Percentiles rank a stretch among this genome's conserved stretches.
These are phyloP conservation scores for Phrynocephalus versicolor DNA, from an alignment of 2,113 vertebrate species.

Conservation along the genomic window DNA sequence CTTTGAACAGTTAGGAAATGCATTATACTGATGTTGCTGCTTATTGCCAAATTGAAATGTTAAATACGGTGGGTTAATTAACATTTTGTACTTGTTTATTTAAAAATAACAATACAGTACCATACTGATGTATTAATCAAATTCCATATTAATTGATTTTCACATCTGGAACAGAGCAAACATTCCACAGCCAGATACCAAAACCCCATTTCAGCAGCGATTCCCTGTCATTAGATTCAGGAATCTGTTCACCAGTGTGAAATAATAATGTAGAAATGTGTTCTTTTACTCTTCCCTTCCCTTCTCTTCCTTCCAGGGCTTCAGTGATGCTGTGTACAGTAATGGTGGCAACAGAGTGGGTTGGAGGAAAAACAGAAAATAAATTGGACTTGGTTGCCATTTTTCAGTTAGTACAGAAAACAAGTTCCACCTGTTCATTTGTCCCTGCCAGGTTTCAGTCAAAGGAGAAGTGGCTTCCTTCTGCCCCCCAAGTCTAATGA, in stretches of 20 bases:
- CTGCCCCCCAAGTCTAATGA: background rate
- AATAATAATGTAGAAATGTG: background rate
- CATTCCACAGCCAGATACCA: no score
- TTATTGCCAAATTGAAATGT: background rate
- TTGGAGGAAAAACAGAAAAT: background rate
- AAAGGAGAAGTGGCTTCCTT: background rate
- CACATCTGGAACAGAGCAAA: background rate
- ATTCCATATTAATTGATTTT: background rate
- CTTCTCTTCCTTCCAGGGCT: background rate
- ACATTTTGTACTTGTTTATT: no score
- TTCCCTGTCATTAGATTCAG: background rate
- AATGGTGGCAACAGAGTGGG: background rate
- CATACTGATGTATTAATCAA: no score
- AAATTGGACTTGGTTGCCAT: background rate
- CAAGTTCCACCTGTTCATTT: background rate
- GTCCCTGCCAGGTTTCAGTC: background rate
- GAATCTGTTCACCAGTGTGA: background rate
- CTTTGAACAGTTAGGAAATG: background rate
- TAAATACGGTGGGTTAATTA: background rate
- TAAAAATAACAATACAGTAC: no score
- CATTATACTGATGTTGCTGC: background rate
- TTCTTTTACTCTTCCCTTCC: background rate
- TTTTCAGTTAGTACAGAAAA: background rate
- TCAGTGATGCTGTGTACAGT: background rate
- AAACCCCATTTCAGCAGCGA: background rate